These are phyloP conservation scores for Nesoenas mayeri DNA, from an alignment of 2,113 vertebrate genomes.

Conservation along the genomic window DNA sequence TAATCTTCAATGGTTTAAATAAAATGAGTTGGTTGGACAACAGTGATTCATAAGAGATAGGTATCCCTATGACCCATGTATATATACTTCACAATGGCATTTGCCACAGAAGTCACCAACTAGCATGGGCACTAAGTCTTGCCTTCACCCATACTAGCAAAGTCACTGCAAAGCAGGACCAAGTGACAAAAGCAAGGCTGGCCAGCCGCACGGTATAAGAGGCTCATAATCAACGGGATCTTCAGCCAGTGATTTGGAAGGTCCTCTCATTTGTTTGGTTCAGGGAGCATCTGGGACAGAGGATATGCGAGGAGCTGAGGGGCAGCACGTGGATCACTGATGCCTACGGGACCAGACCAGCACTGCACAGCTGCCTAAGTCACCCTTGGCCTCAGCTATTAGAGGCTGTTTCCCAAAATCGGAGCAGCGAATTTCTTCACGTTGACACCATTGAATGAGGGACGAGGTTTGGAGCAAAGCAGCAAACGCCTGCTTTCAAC, in stretches of 20 bases:
- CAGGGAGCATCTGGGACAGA: background rate
- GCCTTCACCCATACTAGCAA: background rate
- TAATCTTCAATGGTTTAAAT: background rate
- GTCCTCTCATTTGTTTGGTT: background rate
- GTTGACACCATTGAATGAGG: background rate
- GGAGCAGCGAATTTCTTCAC: background rate
- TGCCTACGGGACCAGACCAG: accelerated
- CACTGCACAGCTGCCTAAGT: background rate
- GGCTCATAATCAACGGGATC: background rate
- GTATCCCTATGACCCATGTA: background rate
- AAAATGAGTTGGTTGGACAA: background rate
- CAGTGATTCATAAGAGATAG: background rate
- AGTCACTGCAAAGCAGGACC: background rate
- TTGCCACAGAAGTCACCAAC: background rate
- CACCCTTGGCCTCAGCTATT: background rate
- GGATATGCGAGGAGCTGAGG: background rate
- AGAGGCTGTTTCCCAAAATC: background rate
- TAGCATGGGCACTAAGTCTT: background rate
- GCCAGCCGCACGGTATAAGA: background rate
- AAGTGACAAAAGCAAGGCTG: background rate
- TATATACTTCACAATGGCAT: background rate
- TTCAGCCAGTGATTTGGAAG: background rate
- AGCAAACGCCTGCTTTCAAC: background rate
- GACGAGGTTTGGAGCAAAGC: background rate
- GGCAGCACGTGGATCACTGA: background rate